These are phyloP conservation scores for Sturnira hondurensis DNA, from an alignment of 2,113 vertebrate genomes.

Conservation along the genomic window DNA sequence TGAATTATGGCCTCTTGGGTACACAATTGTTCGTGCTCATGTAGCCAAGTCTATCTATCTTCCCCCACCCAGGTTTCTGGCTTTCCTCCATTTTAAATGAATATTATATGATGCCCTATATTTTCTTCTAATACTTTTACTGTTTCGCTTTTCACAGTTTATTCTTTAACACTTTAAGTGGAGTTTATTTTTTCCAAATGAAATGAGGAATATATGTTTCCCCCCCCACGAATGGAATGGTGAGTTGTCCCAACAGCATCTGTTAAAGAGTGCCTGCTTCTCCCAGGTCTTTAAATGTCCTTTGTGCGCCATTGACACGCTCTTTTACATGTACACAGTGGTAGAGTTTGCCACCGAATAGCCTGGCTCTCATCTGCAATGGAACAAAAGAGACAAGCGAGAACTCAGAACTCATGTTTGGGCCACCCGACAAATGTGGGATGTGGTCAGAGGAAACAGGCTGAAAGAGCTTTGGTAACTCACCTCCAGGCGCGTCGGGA, in stretches of 20 bases:
- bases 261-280: rapidly evolving
- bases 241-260: neutral
- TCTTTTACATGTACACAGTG: neutral
- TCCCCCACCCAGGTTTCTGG: neutral
- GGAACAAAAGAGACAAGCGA: neutral
- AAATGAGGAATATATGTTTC: neutral
- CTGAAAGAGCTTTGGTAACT: neutral
- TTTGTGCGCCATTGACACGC: neutral
- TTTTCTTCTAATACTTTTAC: neutral
- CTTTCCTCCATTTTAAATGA: neutral
- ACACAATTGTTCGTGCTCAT: neutral
- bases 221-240: neutral
- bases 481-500: neutral
- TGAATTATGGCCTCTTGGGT: neutral
- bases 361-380: neutral
- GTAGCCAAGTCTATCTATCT: neutral
- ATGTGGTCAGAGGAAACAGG: neutral
- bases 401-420: neutral
- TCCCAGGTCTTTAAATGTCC: neutral
- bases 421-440: neutral
- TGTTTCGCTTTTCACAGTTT: neutral
- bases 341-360: rapidly evolving
- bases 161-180: neutral
- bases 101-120: rapidly evolving
- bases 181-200: neutral